Evolutionary conservation across 2,888 invertebrate genomes (phyloP), one percentile per base, ranked within the genome.

Genomic region (Acleris laterana): DNA sequence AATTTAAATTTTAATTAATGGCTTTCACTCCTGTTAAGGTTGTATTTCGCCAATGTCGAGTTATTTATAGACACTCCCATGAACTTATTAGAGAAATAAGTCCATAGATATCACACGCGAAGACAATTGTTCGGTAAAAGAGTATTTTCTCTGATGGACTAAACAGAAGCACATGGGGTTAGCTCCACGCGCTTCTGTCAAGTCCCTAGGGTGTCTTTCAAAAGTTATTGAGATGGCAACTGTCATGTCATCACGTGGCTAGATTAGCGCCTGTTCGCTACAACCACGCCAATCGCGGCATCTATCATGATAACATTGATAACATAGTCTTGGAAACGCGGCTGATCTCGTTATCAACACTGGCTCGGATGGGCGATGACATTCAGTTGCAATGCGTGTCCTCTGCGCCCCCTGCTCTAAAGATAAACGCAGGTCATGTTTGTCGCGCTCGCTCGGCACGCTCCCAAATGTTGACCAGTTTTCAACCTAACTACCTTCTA

Each of bases 341-440:
- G 62, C 56, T 46, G 63, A 69, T 74, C 72, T 62, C 64, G 71
- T 74, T 79, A 79, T 83, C 79, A 77, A 70, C 70, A 68, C 63
- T 75, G 70, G 77, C 72, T 71, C 13, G 38, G 38, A 38, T 38
- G 11, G 38, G 38, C 79, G 76, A 79, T 87, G 86, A 83, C 84
- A 87, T 86, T 85, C 83, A 79, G 70, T 69, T 68, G 77, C 68
- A 53, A 52, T 71, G 72, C 74, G 79, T 81, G 85, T 83, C 84
- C 85, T 85, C 85, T 83, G 76, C 75, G 80, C 72, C 79, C 78
- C 80, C 77, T 56, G 76, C 80, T 82, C 88, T 88, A 89, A 88
- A 89, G 89, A 89, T 89, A 89, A 87, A 70, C 73, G 68, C 77
- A 78, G 85, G 84, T 87, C 87, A 83, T 74, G 74, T 70, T 67